phyloP scores from a whole-genome alignment of 1,140 invertebrate genomes.

The Asbolus verrucosus region DNA sequence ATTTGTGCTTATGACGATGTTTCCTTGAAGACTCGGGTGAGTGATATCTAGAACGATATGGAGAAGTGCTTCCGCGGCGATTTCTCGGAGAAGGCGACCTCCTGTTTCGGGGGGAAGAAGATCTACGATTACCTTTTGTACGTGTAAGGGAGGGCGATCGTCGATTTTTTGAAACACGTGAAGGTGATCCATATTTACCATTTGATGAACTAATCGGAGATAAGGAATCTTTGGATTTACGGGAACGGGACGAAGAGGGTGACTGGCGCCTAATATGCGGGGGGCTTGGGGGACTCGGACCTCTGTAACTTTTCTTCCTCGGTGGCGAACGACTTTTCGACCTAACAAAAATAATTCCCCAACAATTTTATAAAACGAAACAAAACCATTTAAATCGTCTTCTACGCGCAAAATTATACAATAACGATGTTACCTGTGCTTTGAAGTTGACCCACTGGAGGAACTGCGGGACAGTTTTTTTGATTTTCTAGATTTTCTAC shows the following conservation, averaged over 20 bases:
- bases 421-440: constrained; percentile 60
- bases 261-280: constrained; percentile 61
- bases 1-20: constrained; percentile 63
- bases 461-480: constrained; percentile 64
- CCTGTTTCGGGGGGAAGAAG: constrained; percentile 55
- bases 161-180: constrained; percentile 46
- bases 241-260: constrained; percentile 57
- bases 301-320: constrained; percentile 59
- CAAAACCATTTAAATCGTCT: too few species aligned
- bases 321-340: constrained; percentile 63
- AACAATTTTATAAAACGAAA: too few species aligned
- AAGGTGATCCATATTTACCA: constrained; percentile 59
- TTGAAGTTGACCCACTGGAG: constrained; percentile 62
- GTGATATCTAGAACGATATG: constrained; percentile 58
- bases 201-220: constrained; percentile 60
- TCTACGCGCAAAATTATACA: background rate
- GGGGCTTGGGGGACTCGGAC: constrained; percentile 59
- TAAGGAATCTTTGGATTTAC: constrained; percentile 58
- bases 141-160: constrained; percentile 47
- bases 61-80: constrained; percentile 52
- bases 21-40: constrained; percentile 61
- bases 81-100: constrained; percentile 55
- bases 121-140: constrained; percentile 52
- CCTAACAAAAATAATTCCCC: too few species aligned
- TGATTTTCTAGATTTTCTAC: constrained; percentile 65